Evolutionary conservation across 1,140 invertebrate genomes (phyloP), one percentile per base, ranked within the genome.

Genomic region (Pygmarrhopalites habei): DNA sequence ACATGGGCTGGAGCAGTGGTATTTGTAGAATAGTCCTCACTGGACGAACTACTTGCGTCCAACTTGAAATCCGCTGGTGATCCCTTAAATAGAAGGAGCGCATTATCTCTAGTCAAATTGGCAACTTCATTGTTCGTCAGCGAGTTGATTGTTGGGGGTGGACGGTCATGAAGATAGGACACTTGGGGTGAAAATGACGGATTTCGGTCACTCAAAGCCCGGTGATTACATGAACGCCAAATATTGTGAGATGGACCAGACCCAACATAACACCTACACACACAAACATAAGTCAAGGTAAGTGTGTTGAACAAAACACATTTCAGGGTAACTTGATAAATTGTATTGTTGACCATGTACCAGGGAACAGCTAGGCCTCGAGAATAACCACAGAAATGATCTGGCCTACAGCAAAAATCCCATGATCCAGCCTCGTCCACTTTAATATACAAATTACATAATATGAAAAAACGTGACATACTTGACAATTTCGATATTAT

Each of bases 321-420:
- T 35, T 35, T 35, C 15, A 35, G 5, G 32, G 32, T 35, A 5
- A 21, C 23, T 47, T 41, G 39, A n/a, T 41, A n/a, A 12, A 10
- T 47, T 21, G 4, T 47, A 25, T 47, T 47, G 5, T 47, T n/a
- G 5, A 25, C 19, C 19, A 21, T 47, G 44, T 57, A 63, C 69
- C 69, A 71, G 17, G 69, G 58, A 10, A 67, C 60, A 23, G 56
- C 52, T 1, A 71, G 46, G 7, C 66, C 69, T n/a, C 64, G 62
- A 7, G 60, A 64, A 44, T 64, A 68, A 19, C 69, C 69, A 35
- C 69, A 71, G 46, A 63, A 68, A 41, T 71, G 66, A 39, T 71
- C 69, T 15, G 69, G 69, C 12, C 69, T 7, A 64, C 68, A 35
- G 63, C 68, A 56, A 32, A 56, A 56, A 56, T 56, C 53, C 53